Conservation (phyloP, 2,797 vertebrate species). For the Arrhamphus sclerolepis region DNA sequence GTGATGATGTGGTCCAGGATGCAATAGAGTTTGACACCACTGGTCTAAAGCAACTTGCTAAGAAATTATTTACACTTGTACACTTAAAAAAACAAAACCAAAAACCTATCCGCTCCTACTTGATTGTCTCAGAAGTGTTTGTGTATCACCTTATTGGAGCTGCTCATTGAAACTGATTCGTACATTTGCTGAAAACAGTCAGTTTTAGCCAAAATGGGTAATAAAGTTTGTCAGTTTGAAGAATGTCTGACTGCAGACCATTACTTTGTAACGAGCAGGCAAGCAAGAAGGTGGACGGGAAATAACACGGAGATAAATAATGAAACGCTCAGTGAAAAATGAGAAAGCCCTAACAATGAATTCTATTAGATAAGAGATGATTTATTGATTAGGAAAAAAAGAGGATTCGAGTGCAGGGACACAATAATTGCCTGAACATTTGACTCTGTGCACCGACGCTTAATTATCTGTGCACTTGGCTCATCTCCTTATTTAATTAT, state of each 20-base stretch:
- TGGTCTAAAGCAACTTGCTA: no score
- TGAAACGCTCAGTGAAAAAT: conserved; percentile 5
- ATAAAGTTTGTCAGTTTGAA: background rate
- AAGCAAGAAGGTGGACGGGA: background rate
- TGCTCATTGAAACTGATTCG: background rate
- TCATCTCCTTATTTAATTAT: conserved; percentile 42
- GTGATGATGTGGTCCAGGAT: no score
- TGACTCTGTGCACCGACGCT: conserved; percentile 2
- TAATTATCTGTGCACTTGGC: conserved; percentile 21
- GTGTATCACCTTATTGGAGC: background rate
- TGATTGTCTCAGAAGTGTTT: no score
- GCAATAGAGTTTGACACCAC: no score
- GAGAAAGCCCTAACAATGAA: background rate
- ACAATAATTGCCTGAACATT: conserved; percentile 3
- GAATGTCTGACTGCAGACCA: background rate
- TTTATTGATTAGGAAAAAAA: conserved; percentile 6
- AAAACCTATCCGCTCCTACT: no score
- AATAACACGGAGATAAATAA: background rate
- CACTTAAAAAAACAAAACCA: no score
- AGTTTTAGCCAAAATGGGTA: background rate
- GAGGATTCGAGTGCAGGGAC: background rate
- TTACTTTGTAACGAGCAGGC: background rate
- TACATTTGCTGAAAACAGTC: background rate
- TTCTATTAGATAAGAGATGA: background rate
- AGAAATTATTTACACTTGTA: no score